Evolutionary conservation across 2,888 invertebrate species (phyloP).

Genomic region (Mayetiola destructor): DNA sequence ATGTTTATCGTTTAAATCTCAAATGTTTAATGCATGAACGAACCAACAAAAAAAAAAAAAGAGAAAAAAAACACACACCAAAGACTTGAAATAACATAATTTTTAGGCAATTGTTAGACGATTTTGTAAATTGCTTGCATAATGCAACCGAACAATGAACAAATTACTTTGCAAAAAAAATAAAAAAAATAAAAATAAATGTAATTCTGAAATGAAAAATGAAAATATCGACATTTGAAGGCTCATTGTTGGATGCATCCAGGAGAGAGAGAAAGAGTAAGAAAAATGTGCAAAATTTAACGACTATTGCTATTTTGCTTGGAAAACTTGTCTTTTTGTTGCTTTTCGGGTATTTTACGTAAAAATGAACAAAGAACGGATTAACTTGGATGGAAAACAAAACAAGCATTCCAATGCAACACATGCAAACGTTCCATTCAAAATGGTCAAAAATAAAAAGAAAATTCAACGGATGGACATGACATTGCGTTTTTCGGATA

Average conservation of each 20-base stretch:
- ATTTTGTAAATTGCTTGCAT: constrained; percentile 11
- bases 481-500: not conserved
- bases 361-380: constrained; percentile 10
- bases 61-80: too few species aligned
- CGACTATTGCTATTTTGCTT: not conserved
- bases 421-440: not conserved
- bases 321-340: too few species aligned
- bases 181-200: too few species aligned
- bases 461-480: not conserved
- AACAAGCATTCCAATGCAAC: not conserved
- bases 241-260: too few species aligned
- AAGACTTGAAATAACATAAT: constrained; percentile 1
- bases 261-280: not conserved
- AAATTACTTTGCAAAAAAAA: constrained; percentile 9
- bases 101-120: constrained; percentile 4
- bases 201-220: too few species aligned
- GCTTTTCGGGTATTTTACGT: too few species aligned
- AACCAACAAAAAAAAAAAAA: not conserved
- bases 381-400: not conserved
- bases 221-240: too few species aligned
- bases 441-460: not conserved
- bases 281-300: constrained; percentile 1
- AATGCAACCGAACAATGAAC: constrained; percentile 2
- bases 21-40: too few species aligned
- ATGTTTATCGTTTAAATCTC: not conserved